phyloP scores from a whole-genome alignment of 2,113 vertebrate species.

The Scytalopus superciliaris region DNA sequence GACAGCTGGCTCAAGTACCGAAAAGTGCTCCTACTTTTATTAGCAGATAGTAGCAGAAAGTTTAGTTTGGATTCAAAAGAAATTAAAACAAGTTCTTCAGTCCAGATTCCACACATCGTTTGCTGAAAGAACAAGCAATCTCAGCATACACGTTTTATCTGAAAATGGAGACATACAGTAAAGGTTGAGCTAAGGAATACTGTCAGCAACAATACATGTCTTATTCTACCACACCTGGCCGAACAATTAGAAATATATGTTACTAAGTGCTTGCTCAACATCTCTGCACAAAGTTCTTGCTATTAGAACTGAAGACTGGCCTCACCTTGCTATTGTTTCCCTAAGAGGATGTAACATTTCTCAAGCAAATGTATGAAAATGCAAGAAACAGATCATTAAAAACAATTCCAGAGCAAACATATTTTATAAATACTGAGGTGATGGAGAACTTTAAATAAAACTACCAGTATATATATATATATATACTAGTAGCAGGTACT shows the following conservation, averaged over 20 bases:
- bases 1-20: constrained; percentile 59
- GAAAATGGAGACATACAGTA: not conserved
- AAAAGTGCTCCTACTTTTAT: constrained; percentile 52
- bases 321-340: not conserved
- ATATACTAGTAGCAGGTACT: not conserved
- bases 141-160: not conserved
- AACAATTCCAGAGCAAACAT: not conserved
- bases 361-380: not conserved
- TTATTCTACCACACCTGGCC: not conserved
- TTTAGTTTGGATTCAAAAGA: not conserved
- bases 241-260: not conserved
- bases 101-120: not conserved
- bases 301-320: not conserved
- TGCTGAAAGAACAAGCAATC: not conserved
- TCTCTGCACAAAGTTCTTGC: not conserved
- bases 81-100: not conserved
- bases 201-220: not conserved
- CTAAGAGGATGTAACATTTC: not conserved
- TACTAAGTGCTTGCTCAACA: not conserved
- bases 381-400: not conserved
- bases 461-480: not conserved
- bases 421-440: not conserved
- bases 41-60: constrained; percentile 42
- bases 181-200: not conserved
- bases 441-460: not conserved